phyloP scores from a whole-genome alignment of 2,113 vertebrate genomes.

The Maccullochella peelii region DNA sequence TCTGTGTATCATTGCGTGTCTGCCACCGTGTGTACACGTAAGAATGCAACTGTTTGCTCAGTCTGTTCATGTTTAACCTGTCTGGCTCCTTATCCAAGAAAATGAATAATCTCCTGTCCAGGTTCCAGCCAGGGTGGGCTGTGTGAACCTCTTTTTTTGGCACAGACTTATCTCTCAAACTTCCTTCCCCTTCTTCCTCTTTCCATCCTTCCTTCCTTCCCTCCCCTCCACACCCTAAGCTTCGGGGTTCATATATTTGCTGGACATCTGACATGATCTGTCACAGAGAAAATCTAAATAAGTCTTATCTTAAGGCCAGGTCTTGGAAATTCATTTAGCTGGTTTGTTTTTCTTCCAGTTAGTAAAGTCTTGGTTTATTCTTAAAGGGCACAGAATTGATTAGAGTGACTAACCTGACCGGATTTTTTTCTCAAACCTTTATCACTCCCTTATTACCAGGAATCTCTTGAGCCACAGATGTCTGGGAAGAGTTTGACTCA shows the following conservation, averaged over 20 bases:
- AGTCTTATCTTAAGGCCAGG: conserved; percentile 29
- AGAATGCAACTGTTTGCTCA: conserved; percentile 62
- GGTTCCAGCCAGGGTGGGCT: conserved; percentile 76
- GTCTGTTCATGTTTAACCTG: conserved; percentile 70
- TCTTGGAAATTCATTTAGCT: conserved; percentile 50
- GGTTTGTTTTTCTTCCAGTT: conserved; percentile 17
- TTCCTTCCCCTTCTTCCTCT: conserved; percentile 89
- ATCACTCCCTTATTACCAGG: neutral
- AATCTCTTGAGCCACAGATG: conserved; percentile 4
- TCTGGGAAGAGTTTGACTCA: neutral
- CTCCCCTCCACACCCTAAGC: conserved; percentile 72
- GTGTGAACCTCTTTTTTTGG: conserved; percentile 84
- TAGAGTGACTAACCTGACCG: neutral
- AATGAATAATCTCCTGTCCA: conserved; percentile 84
- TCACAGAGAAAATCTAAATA: conserved; percentile 58
- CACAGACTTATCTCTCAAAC: conserved; percentile 76
- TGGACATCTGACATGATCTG: conserved; percentile 68
- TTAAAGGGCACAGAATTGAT: conserved; percentile 11
- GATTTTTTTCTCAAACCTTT: neutral
- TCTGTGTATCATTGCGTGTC: conserved; percentile 68
- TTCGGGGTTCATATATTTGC: conserved; percentile 62
- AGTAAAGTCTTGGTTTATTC: conserved; percentile 29
- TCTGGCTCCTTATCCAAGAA: conserved; percentile 77
- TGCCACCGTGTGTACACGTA: conserved; percentile 20
- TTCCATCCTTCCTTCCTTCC: conserved; percentile 86